Evolutionary conservation across 2,888 invertebrate species (phyloP), one percentile per base, ranked within the genome.

Genomic region (Acholoe squamosa): DNA sequence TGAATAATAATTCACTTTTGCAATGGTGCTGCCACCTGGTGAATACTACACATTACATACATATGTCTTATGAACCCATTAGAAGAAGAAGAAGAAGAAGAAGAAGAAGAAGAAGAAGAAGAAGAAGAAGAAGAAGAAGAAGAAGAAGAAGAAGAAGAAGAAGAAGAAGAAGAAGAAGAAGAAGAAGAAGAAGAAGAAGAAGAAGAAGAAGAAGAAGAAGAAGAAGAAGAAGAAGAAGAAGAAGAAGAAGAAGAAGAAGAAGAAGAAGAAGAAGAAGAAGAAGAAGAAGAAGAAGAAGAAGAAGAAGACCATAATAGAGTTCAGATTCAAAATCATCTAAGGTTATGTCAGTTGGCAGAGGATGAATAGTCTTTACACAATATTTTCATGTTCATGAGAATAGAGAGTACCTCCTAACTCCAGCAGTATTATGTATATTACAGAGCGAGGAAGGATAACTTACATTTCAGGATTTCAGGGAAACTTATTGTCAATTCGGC

Each of bases 381-480:
- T 54, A 19, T 14, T 54, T 54, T 54, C 54, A 54, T 54, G 54
- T 54, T 54, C 19, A 19, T 54, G 54, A 54, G 12, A 10, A 54
- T 54, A 14, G 54, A 14, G 54, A 14, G 19, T 54, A 19, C 54
- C 10, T 54, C 54, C n/a, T n/a, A n/a, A n/a, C n/a, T n/a, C n/a
- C n/a, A n/a, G n/a, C n/a, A n/a, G n/a, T n/a, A n/a, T n/a, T n/a
- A n/a, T n/a, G n/a, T n/a, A n/a, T n/a, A n/a, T n/a, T n/a, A n/a
- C n/a, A n/a, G n/a, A n/a, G n/a, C n/a, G n/a, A n/a, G n/a, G 43
- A 10, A 43, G 43, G 5, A 43, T 1, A n/a, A 28, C 71, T 71
- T 71, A 71, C 71, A 71, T 28, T 71, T n/a, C 0, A 71, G n/a
- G n/a, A 43, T 43, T 84, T 84, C 84, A 25, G 84, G 84, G 43